Base-by-base conservation (phyloP, 2,888 invertebrate species). In the Cheiracanthium punctorium region DNA sequence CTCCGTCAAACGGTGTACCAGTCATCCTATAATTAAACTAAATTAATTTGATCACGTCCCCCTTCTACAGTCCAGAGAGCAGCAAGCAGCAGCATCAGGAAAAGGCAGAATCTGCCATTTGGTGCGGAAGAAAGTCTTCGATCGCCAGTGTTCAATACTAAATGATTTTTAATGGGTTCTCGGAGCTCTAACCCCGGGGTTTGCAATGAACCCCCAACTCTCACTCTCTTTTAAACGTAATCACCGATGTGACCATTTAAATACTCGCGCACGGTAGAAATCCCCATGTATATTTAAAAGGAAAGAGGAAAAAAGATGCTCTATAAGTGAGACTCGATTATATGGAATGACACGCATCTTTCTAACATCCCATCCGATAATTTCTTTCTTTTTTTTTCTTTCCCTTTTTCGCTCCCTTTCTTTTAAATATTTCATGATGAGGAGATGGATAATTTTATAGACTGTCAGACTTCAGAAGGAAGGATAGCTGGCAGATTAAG, bases 91-190 rank as follows among this genome's bases (percentile, higher is more conserved):
- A 48, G 24, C 72, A 72, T 71, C 71, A 41, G 71, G 48, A 33
- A 72, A 70, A 72, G 29, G 72, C 48, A 72, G 30, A 72, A 76
- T 43, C 48, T 29, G 24, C 24, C 58, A 65, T 32, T 52, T 58
- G 75, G 65, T 64, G 76, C 64, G 71, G 71, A 71, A 71, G 48
- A 41, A 37, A 17, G n/a, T 28, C 75, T 75, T 84, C 84, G 84
- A 84, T 86, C 85, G 80, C 69, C 75, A 52, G 77, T 86, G 85
- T 80, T 86, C 85, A 86, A 86, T 86, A 86, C 85, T 86, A 86
- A 86, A 86, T 86, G 85, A 86, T 80, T 80, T 86, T 86, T 86
- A 86, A 86, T 81, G 87, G 76, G 80, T 64, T 75, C 81, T 69
- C 48, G 71, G 82, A 80, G 88, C 70, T 82, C 75, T 70, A 82